A percentile compares a stretch with the other conserved stretches of the same genome.
Evolutionary conservation across 2,888 invertebrate genomes (phyloP).

Genomic region (Hydropsyche betteni): DNA sequence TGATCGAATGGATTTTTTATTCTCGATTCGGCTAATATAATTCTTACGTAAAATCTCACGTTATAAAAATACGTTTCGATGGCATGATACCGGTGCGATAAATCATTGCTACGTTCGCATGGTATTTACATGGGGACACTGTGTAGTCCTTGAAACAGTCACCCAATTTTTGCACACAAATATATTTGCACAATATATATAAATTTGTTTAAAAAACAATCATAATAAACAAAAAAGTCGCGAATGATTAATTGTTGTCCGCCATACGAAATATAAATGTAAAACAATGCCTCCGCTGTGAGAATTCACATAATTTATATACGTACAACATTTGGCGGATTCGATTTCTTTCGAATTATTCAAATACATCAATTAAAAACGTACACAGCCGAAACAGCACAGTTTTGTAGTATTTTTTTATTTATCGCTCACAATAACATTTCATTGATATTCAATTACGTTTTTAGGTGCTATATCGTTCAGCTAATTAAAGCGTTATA

Average conservation of each 20-base stretch:
- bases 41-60: constrained; percentile 15
- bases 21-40: background rate
- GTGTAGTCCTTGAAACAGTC: constrained; percentile 11
- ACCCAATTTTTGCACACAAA: constrained; percentile 2
- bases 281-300: constrained; percentile 29
- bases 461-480: constrained; percentile 6
- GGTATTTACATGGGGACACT: constrained; percentile 26
- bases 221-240: constrained; percentile 26
- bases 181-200: constrained; percentile 7
- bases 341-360: constrained; percentile 30
- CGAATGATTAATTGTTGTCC: constrained; percentile 26
- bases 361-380: constrained; percentile 25
- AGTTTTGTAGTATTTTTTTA: too few relatives aligned
- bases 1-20: constrained; percentile 9
- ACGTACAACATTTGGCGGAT: background rate
- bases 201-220: constrained; percentile 14
- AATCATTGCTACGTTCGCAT: constrained; percentile 24
- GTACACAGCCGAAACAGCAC: too few relatives aligned
- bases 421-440: too few relatives aligned
- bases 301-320: constrained; percentile 29
- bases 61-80: constrained; percentile 12
- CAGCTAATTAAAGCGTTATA: constrained; percentile 4
- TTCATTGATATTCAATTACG: background rate
- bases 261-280: constrained; percentile 20
- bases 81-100: constrained; percentile 13